phyloP scores from a whole-genome alignment of 1,140 invertebrate genomes.

The Goniozus legneri region DNA sequence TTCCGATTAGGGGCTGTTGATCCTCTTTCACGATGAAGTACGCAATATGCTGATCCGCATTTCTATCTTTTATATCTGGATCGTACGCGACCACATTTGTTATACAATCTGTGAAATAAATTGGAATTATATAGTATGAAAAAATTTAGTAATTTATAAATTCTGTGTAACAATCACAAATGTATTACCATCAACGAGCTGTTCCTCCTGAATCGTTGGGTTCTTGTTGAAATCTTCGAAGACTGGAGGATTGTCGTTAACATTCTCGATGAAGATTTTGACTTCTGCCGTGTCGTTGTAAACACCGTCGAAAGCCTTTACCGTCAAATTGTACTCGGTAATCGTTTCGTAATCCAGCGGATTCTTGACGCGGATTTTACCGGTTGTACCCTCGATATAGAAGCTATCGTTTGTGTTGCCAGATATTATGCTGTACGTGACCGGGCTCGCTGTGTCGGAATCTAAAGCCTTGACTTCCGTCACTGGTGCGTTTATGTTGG shows the following conservation, averaged over 20 bases:
- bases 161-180: no score
- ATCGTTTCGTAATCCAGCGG: constrained; percentile 82
- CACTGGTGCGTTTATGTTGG: constrained; percentile 75
- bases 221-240: constrained; percentile 66
- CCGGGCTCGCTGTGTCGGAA: constrained; percentile 76
- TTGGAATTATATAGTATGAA: constrained; percentile 1
- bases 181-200: constrained; percentile 62
- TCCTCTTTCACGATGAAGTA: constrained; percentile 72
- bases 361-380: constrained; percentile 73
- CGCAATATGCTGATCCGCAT: constrained; percentile 70
- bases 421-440: constrained; percentile 73
- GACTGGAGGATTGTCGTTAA: constrained; percentile 80
- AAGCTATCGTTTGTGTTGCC: constrained; percentile 78
- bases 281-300: constrained; percentile 74
- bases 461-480: constrained; percentile 79
- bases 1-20: constrained; percentile 65
- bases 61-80: constrained; percentile 76
- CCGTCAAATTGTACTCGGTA: constrained; percentile 71
- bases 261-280: constrained; percentile 73
- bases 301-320: constrained; percentile 74
- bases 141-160: constrained; percentile 1
- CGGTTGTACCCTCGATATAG: constrained; percentile 72
- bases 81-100: constrained; percentile 66
- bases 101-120: constrained; percentile 56
- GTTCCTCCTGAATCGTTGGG: constrained; percentile 69